Evolutionary conservation across 2,888 invertebrate genomes (phyloP).

Genomic region (Tetranychus piercei): DNA sequence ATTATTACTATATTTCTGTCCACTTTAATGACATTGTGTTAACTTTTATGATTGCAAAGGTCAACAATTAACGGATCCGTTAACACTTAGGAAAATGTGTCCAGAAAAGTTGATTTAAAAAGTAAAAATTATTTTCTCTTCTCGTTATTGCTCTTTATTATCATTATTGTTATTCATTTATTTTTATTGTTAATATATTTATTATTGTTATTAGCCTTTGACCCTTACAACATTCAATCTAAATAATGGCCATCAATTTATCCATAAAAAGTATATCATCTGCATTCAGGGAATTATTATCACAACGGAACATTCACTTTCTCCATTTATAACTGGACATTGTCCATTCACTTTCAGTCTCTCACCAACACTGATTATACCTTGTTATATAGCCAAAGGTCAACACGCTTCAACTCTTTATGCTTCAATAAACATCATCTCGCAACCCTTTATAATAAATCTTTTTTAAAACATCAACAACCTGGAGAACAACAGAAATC

Average conservation of each 20-base stretch:
- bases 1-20: too few relatives aligned
- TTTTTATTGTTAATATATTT: neutral
- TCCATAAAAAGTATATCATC: neutral
- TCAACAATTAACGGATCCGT: too few relatives aligned
- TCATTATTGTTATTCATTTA: neutral
- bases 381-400: neutral
- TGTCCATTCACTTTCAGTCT: constrained; percentile 7
- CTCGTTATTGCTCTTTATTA: neutral
- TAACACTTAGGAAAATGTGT: too few relatives aligned
- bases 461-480: neutral
- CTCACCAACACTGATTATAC: neutral
- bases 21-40: too few relatives aligned
- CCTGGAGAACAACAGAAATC: neutral
- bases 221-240: neutral
- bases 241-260: neutral
- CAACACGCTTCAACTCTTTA: neutral
- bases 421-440: neutral
- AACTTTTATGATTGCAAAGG: too few relatives aligned
- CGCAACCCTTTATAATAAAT: neutral
- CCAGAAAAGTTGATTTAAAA: too few relatives aligned
- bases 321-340: neutral
- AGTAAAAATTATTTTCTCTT: neutral
- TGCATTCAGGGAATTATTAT: neutral
- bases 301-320: neutral
- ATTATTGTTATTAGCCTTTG: neutral